A percentile compares a stretch with the other conserved stretches of the same genome.
Evolutionary conservation across 2,797 vertebrate genomes (phyloP).

Genomic region (Lates japonicus): DNA sequence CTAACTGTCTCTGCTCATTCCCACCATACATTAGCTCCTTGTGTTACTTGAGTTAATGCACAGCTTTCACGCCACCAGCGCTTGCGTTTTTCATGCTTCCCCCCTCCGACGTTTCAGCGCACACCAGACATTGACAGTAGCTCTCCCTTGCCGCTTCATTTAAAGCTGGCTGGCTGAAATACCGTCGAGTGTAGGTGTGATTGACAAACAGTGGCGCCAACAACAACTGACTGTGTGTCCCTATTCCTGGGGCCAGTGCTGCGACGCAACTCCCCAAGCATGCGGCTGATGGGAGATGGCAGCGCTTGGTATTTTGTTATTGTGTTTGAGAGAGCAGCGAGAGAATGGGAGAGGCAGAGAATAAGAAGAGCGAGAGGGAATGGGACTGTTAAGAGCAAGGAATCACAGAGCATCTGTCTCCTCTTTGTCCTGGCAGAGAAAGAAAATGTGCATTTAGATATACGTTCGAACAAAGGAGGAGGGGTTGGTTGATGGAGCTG

Average conservation of each 20-base stretch:
- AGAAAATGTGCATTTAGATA: conserved; percentile 54
- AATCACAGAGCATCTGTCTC: conserved; percentile 61
- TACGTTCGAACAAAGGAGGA: conserved; percentile 45
- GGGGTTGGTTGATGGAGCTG: conserved; percentile 47
- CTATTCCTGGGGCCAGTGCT: conserved; percentile 49
- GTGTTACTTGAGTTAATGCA: conserved; percentile 33
- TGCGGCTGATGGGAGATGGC: conserved; percentile 77
- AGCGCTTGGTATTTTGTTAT: conserved; percentile 79
- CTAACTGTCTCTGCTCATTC: conserved; percentile 30
- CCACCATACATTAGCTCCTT: conserved; percentile 34
- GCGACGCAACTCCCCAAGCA: conserved; percentile 56
- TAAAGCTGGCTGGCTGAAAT: conserved; percentile 50
- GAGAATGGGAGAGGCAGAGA: conserved; percentile 39
- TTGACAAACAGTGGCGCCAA: conserved; percentile 68
- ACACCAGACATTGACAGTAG: conserved; percentile 56
- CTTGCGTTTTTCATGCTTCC: conserved; percentile 28
- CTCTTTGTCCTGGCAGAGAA: conserved; percentile 63
- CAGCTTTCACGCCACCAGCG: conserved; percentile 52
- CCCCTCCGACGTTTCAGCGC: conserved; percentile 41
- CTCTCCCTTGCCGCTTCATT: conserved; percentile 37
- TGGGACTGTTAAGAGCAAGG: conserved; percentile 63
- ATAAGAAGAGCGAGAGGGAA: conserved; percentile 61
- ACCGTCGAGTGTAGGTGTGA: conserved; percentile 68
- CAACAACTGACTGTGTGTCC: conserved; percentile 70
- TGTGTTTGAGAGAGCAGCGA: conserved; percentile 49